Evolutionary conservation across 2,888 invertebrate genomes (phyloP).

Genomic region (Pachycephus smyrnensis): DNA sequence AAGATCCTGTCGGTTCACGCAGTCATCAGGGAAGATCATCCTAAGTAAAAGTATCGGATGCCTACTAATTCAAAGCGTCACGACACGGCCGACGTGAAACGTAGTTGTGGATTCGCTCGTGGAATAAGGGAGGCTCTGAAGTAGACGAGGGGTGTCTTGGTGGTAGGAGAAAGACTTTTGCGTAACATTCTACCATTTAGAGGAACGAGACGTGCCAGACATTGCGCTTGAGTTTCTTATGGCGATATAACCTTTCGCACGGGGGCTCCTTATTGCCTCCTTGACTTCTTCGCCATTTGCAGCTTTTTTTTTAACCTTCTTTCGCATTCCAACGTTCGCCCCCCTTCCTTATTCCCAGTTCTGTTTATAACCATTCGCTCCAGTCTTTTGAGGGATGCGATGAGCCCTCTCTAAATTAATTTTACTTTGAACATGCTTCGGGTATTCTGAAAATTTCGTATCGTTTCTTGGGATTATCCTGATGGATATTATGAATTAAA

Average conservation of each 20-base stretch:
- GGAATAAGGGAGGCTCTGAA: not conserved
- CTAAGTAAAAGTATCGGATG: not conserved
- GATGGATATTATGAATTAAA: not conserved
- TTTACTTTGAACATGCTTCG: not conserved
- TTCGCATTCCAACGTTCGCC: not conserved
- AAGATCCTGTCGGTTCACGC: too few species aligned
- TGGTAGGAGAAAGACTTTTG: not conserved
- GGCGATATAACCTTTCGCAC: not conserved
- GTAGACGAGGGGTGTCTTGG: not conserved
- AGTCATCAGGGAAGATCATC: not conserved
- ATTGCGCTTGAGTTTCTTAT: not conserved
- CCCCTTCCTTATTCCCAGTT: not conserved
- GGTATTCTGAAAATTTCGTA: not conserved
- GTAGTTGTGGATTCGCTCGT: not conserved
- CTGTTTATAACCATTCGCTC: not conserved
- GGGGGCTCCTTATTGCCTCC: not conserved
- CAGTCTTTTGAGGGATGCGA: not conserved
- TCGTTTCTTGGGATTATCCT: not conserved
- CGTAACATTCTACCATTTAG: not conserved
- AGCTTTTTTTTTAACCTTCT: not conserved
- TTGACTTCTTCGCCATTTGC: slow-evolving; percentile 1
- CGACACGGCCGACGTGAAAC: not conserved
- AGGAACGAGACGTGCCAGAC: not conserved
- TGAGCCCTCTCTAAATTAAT: not conserved
- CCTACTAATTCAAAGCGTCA: not conserved